Evolutionary conservation across 2,888 invertebrate species (phyloP), one percentile per base, ranked within the genome.

Genomic region (Heliconius ismenius): DNA sequence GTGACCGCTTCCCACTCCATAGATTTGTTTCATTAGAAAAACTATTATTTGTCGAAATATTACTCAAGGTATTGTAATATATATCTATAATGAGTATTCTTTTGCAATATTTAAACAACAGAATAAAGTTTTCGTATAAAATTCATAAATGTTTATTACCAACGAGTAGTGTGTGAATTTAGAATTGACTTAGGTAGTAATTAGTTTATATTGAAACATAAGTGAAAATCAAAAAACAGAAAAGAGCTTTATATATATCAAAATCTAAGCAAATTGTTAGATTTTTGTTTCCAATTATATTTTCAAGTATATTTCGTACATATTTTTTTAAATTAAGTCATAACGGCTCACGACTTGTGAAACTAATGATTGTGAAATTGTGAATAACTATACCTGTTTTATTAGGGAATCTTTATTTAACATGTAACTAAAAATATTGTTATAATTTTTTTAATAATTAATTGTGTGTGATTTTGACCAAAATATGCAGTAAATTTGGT

Each of bases 1-100:
- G 83, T 84, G 88, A 90, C 88, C 90, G 89, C 88, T 89, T 89
- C 89, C 82, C 84, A 82, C 79, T 81, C 70, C 63, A 68, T 62
- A 58, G 54, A 28, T 32, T 36, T 58, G 32, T 24, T 54, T 58
- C 54, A 58, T 58, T 58, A 70, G 36, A 58, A 58, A 49, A 18
- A n/a, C 21, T 49, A 43, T 15, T 70, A 70, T 32, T 28, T 69
- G 28, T 69, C 69, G 28, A 69, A 32, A 26, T n/a, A 70, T 28
- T 70, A 70, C 2, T 21, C 32, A 70, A 70, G n/a, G 32, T 58
- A 70, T 18, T 21, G 28, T 28, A 28, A 28, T 26, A 69, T 49
- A 26, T 49, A 43, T 18, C 49, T 49, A 69, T 21, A 69, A 28
- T 69, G n/a, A 28, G 54, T 70, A 32, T 70, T 70, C 32, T 54